Evolutionary conservation across 2,113 vertebrate species (phyloP).

Genomic region (Cottus gobio): DNA sequence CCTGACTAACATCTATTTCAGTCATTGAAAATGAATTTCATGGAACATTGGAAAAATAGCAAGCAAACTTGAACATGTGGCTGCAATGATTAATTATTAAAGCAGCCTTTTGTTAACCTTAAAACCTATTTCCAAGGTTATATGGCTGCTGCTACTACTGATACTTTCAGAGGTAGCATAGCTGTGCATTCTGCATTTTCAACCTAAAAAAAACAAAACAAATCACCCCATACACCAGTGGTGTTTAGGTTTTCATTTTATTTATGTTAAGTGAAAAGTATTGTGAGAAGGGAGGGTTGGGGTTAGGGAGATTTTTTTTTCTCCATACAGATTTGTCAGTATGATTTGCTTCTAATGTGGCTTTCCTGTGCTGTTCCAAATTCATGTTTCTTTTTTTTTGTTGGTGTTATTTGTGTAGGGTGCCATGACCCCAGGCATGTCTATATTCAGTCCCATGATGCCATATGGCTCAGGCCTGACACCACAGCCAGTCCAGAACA

Average conservation of each 20-base stretch:
- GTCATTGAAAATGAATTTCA: too few relatives aligned
- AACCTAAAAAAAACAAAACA: background rate
- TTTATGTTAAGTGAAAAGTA: background rate
- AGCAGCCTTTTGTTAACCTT: too few relatives aligned
- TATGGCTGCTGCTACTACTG: background rate
- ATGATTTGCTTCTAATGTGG: background rate
- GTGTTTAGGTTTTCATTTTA: background rate
- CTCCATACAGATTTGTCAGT: background rate
- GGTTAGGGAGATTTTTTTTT: background rate
- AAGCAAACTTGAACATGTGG: background rate
- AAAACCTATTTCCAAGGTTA: background rate
- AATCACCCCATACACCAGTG: too few relatives aligned
- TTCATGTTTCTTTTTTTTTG: background rate
- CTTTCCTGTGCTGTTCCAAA: background rate
- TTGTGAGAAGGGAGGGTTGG: background rate
- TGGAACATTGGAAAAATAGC: too few relatives aligned
- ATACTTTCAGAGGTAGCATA: background rate
- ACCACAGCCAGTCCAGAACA: conserved; percentile 94
- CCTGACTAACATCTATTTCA: too few relatives aligned
- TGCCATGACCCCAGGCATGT: conserved; percentile 94
- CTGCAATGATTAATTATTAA: background rate
- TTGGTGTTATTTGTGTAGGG: conserved; percentile 80
- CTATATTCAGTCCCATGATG: conserved; percentile 98
- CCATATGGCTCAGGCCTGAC: conserved; percentile 96
- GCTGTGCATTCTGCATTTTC: background rate